A percentile compares a stretch with the other conserved stretches of the same genome.
phyloP scores from a whole-genome alignment of 2,888 invertebrate species.

The Coleophora flavipennella region DNA sequence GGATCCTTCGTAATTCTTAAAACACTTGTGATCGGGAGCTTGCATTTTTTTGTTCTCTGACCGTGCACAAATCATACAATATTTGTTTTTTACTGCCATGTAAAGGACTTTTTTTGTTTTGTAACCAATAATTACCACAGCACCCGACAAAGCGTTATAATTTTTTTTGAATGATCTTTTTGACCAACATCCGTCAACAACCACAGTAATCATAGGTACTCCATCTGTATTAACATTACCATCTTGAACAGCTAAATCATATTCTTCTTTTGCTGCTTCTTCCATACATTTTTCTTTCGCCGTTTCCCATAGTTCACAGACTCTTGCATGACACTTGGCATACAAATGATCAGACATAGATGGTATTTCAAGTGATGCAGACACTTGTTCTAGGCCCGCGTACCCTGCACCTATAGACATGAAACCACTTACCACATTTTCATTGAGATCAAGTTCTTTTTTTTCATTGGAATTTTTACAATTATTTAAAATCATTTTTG shows the following conservation, averaged over 20 bases:
- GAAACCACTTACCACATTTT: constrained; percentile 1
- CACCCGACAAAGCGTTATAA: constrained; percentile 5
- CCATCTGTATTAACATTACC: constrained; percentile 11
- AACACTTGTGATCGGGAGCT: constrained; percentile 2
- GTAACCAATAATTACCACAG: constrained; percentile 5
- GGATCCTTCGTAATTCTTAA: constrained; percentile 6
- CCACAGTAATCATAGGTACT: constrained; percentile 7
- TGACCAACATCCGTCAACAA: constrained; percentile 12
- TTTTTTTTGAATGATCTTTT: constrained; percentile 9
- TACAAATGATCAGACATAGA: constrained; percentile 6
- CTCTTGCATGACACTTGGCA: constrained; percentile 1
- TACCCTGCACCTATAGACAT: background rate
- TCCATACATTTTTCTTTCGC: constrained; percentile 10
- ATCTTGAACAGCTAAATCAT: constrained; percentile 9
- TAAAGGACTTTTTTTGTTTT: constrained; percentile 6
- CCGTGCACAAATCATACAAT: constrained; percentile 6
- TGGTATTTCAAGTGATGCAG: constrained; percentile 3
- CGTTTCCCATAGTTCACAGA: constrained; percentile 7
- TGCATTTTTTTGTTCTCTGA: background rate
- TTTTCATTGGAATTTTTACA: no score
- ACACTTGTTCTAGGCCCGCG: constrained; percentile 4
- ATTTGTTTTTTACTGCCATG: constrained; percentile 9
- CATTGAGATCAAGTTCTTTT: no score
- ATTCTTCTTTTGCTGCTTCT: constrained; percentile 13
- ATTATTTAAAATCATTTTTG: no score